Base-by-base conservation (phyloP, 2,888 invertebrate genomes). In the Encarsia formosa region DNA sequence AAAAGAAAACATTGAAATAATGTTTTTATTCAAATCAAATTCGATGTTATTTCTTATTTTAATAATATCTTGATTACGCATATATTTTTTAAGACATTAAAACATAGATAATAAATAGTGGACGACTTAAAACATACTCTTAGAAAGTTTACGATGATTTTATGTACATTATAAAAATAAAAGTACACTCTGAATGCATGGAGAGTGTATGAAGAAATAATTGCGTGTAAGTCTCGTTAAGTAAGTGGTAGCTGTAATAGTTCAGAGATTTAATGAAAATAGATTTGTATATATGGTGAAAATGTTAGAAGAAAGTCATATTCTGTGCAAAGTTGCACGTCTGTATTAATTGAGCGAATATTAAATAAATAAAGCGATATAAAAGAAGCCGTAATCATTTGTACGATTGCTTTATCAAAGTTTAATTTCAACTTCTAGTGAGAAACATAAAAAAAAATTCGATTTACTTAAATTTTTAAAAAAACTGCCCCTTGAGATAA, bases 381-480 rank as follows among this genome's bases (percentile, higher is more conserved):
- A n/a, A n/a, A 53, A 26, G 53, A 52, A 48, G 57, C 51, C 54
- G 52, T 49, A 55, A 52, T 61, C 57, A 61, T 54, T 61, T 65
- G 62, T 66, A 65, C 62, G 65, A 62, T 61, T 63, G 62, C 64
- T 65, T 63, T 63, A 65, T 65, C 63, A 65, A 65, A 65, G 49
- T 50, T 53, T 43, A 38, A 52, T 51, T 40, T 37, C 22, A 37
- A 22, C 11, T 26, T 8, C 26, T 38, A 38, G 39, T 24, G 43
- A 39, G 40, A 32, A 38, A 32, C 46, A 38, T 18, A 39, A 24
- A 24, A 32, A 19, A 11, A 13, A 1, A 19, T 45, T 45, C 26
- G 35, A 40, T 51, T 51, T 16, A 40, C 45, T 51, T 51, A 40
- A 51, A 44, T 51, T 51, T 34, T 51, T 45, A 40, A 45, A 34